Evolutionary conservation across 2,888 invertebrate species (phyloP), one percentile per base, ranked within the genome.

Genomic region (Limnephilus lunatus): DNA sequence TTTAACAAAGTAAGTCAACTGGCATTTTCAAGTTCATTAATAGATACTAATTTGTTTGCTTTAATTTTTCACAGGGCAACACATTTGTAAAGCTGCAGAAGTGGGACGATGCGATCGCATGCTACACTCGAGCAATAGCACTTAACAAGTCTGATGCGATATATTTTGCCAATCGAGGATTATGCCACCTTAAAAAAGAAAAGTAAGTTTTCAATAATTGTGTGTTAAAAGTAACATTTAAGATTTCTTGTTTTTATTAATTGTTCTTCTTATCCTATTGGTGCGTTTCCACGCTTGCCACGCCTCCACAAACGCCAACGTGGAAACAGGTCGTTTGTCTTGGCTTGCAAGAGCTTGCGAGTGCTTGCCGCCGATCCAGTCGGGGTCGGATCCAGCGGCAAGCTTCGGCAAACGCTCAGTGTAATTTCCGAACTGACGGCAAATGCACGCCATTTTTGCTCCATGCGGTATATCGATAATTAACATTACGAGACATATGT

Each of bases 81-180:
- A 96, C 95, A 94, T 97, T 97, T 95, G 99, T 99, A 32, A 97
- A 97, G 94, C 95, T 96, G 80, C 96, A 97, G 94, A 97, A 98
- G 94, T 99, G 98, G 97, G 97, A 97, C 39, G 97, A 98, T 94
- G 99, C 99, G 0, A 97, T 99, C 92, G 95, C 97, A 11, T 98
- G 98, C 95, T 99, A 99, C 95, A 97, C 97, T 83, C 97, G 97
- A 94, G 99, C 99, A 0, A 99, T 99, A 81, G 97, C 98, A 92
- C 95, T 97, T 92, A 98, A 98, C 94, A 97, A 97, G 14, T 97
- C 97, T 95, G 97, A 98, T 95, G 97, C 99, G 3, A 96, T 98
- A 25, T 98, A 98, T 94, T 98, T 97, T 94, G 98, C 98, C 0
- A 99, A 99, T 95, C 96, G 99, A 94, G 99, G 98, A 2, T 96